Evolutionary conservation across 2,888 invertebrate species (phyloP).

Genomic region (Priocnemis perturbator): DNA sequence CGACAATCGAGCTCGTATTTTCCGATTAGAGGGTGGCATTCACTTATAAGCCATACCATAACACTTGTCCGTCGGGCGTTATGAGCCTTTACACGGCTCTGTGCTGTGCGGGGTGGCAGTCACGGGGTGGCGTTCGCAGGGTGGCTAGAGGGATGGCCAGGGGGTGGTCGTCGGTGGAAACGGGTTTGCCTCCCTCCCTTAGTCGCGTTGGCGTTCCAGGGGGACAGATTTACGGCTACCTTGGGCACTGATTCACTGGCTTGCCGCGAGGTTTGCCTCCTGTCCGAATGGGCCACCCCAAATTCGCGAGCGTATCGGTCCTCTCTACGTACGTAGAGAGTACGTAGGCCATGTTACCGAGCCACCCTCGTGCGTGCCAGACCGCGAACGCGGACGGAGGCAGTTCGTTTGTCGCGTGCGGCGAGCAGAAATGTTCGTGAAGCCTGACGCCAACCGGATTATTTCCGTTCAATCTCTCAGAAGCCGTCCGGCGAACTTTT

Average conservation of each 20-base stretch:
- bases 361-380: conserved; percentile 6
- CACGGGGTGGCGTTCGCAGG: not conserved
- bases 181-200: conserved; percentile 38
- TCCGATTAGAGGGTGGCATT: conserved; percentile 75
- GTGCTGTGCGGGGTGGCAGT: not conserved
- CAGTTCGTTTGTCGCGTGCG: no score
- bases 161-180: conserved; percentile 27
- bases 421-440: no score
- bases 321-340: not conserved
- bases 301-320: conserved; percentile 3
- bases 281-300: conserved; percentile 49
- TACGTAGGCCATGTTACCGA: not conserved
- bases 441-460: no score
- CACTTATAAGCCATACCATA: conserved; percentile 75
- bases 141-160: conserved; percentile 25
- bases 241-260: conserved; percentile 74
- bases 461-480: not conserved
- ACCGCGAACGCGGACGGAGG: not conserved
- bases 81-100: conserved; percentile 60
- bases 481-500: not conserved
- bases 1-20: conserved; percentile 74
- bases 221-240: conserved; percentile 74
- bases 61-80: conserved; percentile 74
- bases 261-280: conserved; percentile 55
- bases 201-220: conserved; percentile 55